Evolutionary conservation across 2,888 invertebrate genomes (phyloP).

Genomic region (Lochmaea capreae): DNA sequence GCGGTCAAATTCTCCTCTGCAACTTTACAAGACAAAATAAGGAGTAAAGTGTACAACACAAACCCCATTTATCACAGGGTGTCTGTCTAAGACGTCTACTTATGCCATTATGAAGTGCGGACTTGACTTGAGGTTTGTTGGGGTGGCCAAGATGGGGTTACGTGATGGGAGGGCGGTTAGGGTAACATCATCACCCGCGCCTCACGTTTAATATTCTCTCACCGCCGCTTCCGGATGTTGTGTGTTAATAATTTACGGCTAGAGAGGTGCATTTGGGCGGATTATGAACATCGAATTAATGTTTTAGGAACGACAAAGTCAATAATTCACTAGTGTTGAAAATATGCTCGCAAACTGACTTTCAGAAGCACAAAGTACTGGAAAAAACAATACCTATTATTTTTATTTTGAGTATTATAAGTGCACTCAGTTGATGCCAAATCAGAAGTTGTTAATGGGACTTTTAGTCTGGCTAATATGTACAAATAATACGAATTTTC

Average conservation of each 20-base stretch:
- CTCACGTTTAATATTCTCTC: constrained; percentile 47
- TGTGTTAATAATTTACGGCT: constrained; percentile 47
- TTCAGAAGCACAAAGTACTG: too few species aligned
- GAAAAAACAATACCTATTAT: too few species aligned
- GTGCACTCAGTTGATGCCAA: too few species aligned
- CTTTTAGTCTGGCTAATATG: too few species aligned
- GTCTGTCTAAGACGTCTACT: constrained; percentile 58
- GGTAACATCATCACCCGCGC: constrained; percentile 29
- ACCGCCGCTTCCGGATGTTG: constrained; percentile 33
- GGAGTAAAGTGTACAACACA: constrained; percentile 49
- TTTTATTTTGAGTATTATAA: too few species aligned
- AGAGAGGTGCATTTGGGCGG: constrained; percentile 39
- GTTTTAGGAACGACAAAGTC: constrained; percentile 13
- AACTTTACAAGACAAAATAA: constrained; percentile 46
- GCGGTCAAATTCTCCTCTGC: constrained; percentile 41
- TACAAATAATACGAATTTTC: too few species aligned
- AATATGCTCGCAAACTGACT: not conserved
- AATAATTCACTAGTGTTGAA: constrained; percentile 1
- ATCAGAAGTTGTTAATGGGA: too few species aligned
- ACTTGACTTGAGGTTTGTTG: constrained; percentile 50
- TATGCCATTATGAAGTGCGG: constrained; percentile 58
- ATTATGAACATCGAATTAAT: constrained; percentile 31
- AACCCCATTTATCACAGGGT: constrained; percentile 55
- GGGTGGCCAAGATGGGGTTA: constrained; percentile 36
- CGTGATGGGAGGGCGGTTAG: constrained; percentile 23